Conservation (phyloP, 1,140 invertebrate genomes). For the Potamilus streckersoni region DNA sequence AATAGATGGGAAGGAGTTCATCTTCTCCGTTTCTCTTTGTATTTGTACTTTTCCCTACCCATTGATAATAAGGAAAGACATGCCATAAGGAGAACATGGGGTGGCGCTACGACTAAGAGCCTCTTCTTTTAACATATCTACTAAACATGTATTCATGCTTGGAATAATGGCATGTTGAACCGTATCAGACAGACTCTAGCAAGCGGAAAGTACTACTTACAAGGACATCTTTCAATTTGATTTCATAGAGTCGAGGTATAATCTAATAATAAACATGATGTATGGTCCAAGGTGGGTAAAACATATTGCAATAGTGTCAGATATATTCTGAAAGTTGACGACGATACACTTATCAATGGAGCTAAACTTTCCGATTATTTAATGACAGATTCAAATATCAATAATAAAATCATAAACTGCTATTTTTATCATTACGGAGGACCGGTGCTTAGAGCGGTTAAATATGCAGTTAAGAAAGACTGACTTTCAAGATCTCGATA, state of each 20-base stretch:
- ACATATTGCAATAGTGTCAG: neutral
- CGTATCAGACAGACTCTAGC: neutral
- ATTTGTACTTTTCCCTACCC: too few species aligned
- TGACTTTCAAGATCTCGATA: neutral
- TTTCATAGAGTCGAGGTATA: neutral
- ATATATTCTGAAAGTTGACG: conserved; percentile 4
- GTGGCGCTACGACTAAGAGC: too few species aligned
- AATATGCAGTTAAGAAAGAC: neutral
- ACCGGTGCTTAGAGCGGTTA: neutral
- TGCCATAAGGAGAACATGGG: too few species aligned
- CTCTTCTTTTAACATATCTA: too few species aligned
- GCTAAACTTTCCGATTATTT: neutral
- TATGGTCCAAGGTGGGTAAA: conserved; percentile 1
- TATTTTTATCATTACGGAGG: neutral
- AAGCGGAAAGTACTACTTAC: neutral
- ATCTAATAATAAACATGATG: conserved; percentile 3
- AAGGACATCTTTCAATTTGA: neutral
- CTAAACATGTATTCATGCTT: neutral
- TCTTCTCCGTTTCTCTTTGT: too few species aligned
- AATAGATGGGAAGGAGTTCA: too few species aligned
- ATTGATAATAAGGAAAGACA: too few species aligned
- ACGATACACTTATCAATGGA: neutral
- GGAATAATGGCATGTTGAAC: neutral
- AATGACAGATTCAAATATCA: neutral
- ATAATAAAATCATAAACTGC: neutral